Conservation (phyloP, 2,797 vertebrate species). For the Phyllotis vaccarum region DNA sequence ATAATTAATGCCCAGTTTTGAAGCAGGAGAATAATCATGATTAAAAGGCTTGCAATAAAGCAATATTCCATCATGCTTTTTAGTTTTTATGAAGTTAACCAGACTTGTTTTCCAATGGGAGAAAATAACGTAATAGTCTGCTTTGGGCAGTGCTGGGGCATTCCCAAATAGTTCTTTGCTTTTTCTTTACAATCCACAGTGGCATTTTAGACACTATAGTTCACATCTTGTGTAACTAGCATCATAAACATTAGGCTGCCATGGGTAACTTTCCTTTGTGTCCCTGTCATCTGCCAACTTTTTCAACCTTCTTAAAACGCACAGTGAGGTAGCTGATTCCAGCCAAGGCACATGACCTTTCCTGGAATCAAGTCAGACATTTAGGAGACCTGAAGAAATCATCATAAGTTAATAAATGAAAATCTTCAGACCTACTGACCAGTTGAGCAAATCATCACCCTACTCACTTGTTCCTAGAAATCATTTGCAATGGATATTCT, state of each 20-base stretch:
- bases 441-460: conserved; percentile 62
- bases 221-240: background rate
- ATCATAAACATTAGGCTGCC: conserved; percentile 67
- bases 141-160: conserved; percentile 31
- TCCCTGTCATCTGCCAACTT: conserved; percentile 33
- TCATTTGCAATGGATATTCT: conserved; percentile 74
- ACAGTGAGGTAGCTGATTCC: conserved; percentile 64
- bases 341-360: conserved; percentile 55
- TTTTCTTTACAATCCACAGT: conserved; percentile 77
- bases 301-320: conserved; percentile 7
- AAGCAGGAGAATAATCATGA: background rate
- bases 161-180: conserved; percentile 72
- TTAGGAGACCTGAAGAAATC: conserved; percentile 63
- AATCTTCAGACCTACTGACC: conserved; percentile 64
- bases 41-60: background rate
- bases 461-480: conserved; percentile 76
- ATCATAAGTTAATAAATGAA: conserved; percentile 76
- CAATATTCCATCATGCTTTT: conserved; percentile 5
- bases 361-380: conserved; percentile 66
- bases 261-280: conserved; percentile 51
- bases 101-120: conserved; percentile 54
- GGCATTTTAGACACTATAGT: conserved; percentile 60
- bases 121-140: conserved; percentile 70
- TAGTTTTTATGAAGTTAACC: conserved; percentile 41
- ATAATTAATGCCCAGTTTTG: background rate